Evolutionary conservation across 30 jellyfish, hydroid and myxozoan species (phyloP).

Genomic region (Cassiopea andromeda): DNA sequence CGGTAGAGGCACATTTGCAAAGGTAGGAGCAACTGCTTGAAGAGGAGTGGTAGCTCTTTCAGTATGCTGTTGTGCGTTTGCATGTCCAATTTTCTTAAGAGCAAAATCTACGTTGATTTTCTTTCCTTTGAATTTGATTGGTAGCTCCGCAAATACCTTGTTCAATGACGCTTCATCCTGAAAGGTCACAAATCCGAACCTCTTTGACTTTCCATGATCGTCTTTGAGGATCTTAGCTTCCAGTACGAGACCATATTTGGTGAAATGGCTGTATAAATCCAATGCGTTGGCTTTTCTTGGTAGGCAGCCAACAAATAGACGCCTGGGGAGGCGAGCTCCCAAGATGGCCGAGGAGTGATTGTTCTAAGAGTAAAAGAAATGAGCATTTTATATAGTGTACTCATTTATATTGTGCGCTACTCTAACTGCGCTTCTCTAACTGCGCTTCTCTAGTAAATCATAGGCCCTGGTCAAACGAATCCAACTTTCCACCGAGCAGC

Average conservation of each 20-base stretch:
- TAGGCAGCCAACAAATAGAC: constrained; percentile 80
- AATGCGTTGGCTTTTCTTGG: constrained; percentile 67
- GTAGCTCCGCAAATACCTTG: constrained; percentile 37
- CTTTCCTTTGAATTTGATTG: constrained; percentile 48
- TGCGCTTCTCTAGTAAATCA: too few species aligned
- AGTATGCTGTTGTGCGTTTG: too few species aligned
- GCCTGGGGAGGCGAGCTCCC: constrained; percentile 67
- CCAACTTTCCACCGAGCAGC: too few species aligned
- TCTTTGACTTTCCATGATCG: constrained; percentile 50
- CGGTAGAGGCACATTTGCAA: neutral
- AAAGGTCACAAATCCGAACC: constrained; percentile 55
- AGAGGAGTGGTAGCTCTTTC: too few species aligned
- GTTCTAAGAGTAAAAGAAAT: constrained; percentile 29
- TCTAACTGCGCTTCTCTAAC: too few species aligned
- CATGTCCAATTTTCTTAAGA: constrained; percentile 5
- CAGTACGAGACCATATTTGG: constrained; percentile 31
- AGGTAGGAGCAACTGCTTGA: too few species aligned
- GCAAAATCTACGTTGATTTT: constrained; percentile 59
- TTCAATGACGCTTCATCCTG: constrained; percentile 29
- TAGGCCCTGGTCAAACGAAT: too few species aligned
- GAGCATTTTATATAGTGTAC: neutral
- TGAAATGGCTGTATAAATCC: constrained; percentile 43
- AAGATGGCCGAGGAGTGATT: constrained; percentile 74
- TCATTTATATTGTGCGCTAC: too few species aligned
- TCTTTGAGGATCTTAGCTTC: constrained; percentile 50